Percentiles rank a stretch among this genome's conserved stretches.
Evolutionary conservation across 2,113 vertebrate genomes (phyloP).

Genomic region (Sclerurus mexicanus): DNA sequence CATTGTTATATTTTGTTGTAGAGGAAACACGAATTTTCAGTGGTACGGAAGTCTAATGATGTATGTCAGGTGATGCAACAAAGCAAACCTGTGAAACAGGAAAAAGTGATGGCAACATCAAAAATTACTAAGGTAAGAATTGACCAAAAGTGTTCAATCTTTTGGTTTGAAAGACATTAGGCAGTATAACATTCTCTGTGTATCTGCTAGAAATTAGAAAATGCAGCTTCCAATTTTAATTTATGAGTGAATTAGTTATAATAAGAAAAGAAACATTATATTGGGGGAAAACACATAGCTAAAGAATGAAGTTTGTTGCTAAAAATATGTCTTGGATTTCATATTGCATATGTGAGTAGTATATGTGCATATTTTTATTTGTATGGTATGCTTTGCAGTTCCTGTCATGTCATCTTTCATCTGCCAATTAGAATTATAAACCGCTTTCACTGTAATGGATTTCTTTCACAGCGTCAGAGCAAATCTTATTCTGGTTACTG

Average conservation of each 20-base stretch:
- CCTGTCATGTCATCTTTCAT: background rate
- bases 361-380: background rate
- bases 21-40: slow-evolving; percentile 81
- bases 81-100: slow-evolving; percentile 71
- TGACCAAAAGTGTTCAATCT: background rate
- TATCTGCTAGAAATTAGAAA: background rate
- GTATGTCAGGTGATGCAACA: slow-evolving; percentile 26
- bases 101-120: slow-evolving; percentile 60
- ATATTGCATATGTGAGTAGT: background rate
- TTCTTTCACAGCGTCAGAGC: background rate
- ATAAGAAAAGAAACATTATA: background rate
- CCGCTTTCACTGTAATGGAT: background rate
- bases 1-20: slow-evolving; percentile 54
- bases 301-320: background rate
- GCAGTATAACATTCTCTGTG: background rate
- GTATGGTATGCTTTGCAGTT: background rate
- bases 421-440: background rate
- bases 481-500: background rate
- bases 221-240: background rate
- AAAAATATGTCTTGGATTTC: background rate
- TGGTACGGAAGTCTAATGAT: slow-evolving; percentile 68
- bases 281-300: background rate
- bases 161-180: accelerated
- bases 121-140: slow-evolving; percentile 75
- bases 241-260: background rate